A percentile compares a stretch with the other conserved stretches of the same genome.
Conservation (phyloP, 2,888 invertebrate species). For the Fissipunctia ypsillon region DNA sequence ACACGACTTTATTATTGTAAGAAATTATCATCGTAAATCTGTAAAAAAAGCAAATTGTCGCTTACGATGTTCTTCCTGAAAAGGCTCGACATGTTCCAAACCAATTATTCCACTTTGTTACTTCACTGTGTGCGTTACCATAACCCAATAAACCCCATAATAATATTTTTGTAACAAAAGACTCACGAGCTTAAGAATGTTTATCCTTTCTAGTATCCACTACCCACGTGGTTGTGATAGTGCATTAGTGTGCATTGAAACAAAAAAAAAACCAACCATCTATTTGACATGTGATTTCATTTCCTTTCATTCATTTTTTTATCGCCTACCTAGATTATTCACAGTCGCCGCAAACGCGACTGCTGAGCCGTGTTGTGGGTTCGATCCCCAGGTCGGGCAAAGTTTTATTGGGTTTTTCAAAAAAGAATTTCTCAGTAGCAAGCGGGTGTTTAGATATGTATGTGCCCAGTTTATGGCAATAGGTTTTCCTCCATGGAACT, state of each 20-base stretch:
- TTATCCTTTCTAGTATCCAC: background rate
- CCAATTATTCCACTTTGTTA: conserved; percentile 2
- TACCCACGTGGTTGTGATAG: conserved; percentile 7
- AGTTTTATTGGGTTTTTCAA: background rate
- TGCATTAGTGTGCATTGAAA: background rate
- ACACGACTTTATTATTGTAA: no score
- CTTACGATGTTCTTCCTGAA: no score
- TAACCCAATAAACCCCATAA: no score
- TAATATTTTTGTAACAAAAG: background rate
- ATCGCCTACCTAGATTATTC: no score
- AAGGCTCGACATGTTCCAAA: no score
- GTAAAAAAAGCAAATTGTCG: no score
- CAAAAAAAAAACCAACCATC: background rate
- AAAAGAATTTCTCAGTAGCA: no score
- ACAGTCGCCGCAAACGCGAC: background rate
- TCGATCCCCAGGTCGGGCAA: background rate
- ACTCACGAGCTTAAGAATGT: background rate
- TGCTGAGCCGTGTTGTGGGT: background rate
- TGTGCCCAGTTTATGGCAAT: background rate
- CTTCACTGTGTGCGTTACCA: conserved; percentile 9
- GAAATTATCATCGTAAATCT: no score
- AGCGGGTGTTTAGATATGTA: background rate
- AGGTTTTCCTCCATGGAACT: background rate
- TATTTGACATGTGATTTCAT: background rate
- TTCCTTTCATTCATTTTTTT: background rate